Percentiles rank a stretch among this genome's conserved stretches.
Conservation (phyloP, 2,888 invertebrate genomes). For the Drosophila tripunctata region DNA sequence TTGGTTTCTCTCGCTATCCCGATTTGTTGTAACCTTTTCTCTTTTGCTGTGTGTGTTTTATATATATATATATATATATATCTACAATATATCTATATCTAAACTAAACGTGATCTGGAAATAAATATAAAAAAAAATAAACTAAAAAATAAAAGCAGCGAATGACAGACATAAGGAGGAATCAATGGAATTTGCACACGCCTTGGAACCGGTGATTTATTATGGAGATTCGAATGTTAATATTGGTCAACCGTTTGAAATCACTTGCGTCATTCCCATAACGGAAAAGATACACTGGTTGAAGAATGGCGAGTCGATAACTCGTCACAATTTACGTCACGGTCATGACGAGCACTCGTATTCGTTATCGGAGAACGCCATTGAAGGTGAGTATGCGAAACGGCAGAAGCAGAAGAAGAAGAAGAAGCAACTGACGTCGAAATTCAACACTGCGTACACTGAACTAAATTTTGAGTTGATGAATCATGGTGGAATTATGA, state of each 20-base stretch:
- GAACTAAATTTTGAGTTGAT: no score
- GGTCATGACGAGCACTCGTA: conserved; percentile 83
- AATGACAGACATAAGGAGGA: conserved; percentile 73
- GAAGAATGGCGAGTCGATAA: conserved; percentile 83
- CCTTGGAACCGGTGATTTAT: conserved; percentile 75
- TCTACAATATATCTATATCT: conserved; percentile 13
- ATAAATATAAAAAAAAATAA: background rate
- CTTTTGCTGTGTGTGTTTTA: conserved; percentile 34
- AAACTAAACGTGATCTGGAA: conserved; percentile 43
- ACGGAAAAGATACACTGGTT: conserved; percentile 83
- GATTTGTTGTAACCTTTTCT: conserved; percentile 31
- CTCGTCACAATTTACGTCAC: conserved; percentile 83
- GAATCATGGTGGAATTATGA: background rate
- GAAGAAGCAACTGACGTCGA: no score
- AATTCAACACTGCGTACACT: background rate
- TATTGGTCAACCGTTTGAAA: conserved; percentile 82
- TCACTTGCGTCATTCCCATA: conserved; percentile 83
- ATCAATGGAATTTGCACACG: conserved; percentile 73
- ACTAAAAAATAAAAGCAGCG: background rate
- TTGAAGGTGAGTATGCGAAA: conserved; percentile 82
- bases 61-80: conserved; percentile 12
- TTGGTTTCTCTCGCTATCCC: conserved; percentile 5
- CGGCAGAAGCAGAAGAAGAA: background rate
- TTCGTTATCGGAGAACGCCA: conserved; percentile 78
- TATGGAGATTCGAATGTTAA: conserved; percentile 83